Evolutionary conservation across 1,140 invertebrate species (phyloP).

Genomic region (Heterodera schachtii): DNA sequence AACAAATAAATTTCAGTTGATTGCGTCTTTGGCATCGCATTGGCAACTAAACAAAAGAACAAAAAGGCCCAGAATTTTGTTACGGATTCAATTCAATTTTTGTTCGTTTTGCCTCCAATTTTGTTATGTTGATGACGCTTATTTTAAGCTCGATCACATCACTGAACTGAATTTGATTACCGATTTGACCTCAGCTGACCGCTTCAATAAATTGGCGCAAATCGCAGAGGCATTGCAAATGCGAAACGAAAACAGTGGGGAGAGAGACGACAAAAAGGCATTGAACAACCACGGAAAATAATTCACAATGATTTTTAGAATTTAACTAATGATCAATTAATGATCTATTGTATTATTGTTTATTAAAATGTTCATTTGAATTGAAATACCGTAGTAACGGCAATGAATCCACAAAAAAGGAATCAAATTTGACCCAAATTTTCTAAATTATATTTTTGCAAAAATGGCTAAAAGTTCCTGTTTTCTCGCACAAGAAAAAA

Average conservation of each 20-base stretch:
- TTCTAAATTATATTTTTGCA: too few relatives aligned
- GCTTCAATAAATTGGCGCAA: not conserved
- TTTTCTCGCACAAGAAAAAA: too few relatives aligned
- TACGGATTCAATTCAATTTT: not conserved
- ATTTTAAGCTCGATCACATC: not conserved
- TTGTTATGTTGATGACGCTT: too few relatives aligned
- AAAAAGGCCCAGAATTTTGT: not conserved
- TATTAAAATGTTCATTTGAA: too few relatives aligned
- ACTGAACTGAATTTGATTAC: not conserved
- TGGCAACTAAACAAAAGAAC: not conserved
- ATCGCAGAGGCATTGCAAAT: not conserved
- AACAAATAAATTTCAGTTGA: constrained; percentile 7
- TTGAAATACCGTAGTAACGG: too few relatives aligned
- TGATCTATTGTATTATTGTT: too few relatives aligned
- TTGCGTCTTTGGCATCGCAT: not conserved
- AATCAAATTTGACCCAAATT: too few relatives aligned
- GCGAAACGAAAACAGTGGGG: too few relatives aligned
- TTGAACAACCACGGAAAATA: not conserved
- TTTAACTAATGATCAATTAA: too few relatives aligned
- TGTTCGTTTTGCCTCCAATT: not conserved
- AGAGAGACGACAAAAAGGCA: not conserved
- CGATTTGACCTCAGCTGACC: not conserved
- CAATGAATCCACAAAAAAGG: too few relatives aligned
- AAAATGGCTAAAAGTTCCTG: too few relatives aligned
- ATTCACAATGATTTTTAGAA: not conserved